Evolutionary conservation across 2,797 vertebrate species (phyloP).

Genomic region (Muscicapa striata): DNA sequence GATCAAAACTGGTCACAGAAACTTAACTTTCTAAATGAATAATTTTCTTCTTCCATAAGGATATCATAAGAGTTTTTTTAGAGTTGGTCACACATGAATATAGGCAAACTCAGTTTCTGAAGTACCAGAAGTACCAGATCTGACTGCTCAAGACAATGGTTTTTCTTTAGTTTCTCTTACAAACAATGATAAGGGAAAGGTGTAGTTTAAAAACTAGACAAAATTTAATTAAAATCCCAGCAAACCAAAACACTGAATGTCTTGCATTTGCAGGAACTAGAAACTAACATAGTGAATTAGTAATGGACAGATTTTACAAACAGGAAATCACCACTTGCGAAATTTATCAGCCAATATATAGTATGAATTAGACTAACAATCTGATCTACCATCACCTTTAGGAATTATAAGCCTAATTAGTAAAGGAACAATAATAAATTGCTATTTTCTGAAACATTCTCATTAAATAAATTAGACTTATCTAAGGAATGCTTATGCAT

Average conservation of each 20-base stretch:
- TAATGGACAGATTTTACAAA: not conserved
- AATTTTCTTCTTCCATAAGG: not conserved
- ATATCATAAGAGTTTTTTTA: not conserved
- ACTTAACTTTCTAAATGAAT: not conserved
- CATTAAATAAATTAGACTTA: not conserved
- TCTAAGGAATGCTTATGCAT: not conserved
- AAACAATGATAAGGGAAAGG: not conserved
- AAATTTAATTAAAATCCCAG: not conserved
- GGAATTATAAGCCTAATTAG: not conserved
- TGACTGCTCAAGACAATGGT: not conserved
- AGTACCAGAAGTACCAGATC: not conserved
- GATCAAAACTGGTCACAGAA: not conserved
- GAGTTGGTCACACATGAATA: not conserved
- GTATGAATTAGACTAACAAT: not conserved
- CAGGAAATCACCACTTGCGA: not conserved
- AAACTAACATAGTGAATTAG: not conserved
- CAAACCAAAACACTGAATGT: not conserved
- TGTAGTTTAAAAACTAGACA: not conserved
- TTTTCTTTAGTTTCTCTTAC: not conserved
- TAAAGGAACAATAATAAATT: not conserved
- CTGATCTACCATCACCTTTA: not conserved
- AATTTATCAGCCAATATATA: not conserved
- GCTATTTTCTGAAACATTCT: not conserved
- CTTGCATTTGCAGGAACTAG: not conserved
- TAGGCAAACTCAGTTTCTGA: not conserved